Conservation (phyloP, 2,888 invertebrate genomes). For the Polyommatus iphigenia region DNA sequence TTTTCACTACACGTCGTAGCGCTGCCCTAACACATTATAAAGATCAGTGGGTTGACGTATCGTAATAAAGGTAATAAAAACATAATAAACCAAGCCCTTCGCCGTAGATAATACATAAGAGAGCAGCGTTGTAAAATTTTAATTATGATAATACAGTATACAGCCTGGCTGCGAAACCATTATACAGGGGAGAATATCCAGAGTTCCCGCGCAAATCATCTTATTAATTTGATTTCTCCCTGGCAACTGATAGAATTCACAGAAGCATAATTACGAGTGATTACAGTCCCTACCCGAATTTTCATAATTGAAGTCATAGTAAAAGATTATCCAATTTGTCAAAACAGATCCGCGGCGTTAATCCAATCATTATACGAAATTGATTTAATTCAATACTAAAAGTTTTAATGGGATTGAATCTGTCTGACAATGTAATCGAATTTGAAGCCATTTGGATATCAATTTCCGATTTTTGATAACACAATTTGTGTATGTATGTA, state of each 20-base stretch:
- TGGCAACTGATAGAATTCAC: constrained; percentile 30
- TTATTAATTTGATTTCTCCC: constrained; percentile 33
- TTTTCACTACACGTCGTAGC: no score
- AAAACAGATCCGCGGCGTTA: constrained; percentile 26
- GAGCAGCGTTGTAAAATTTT: constrained; percentile 15
- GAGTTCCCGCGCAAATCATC: constrained; percentile 26
- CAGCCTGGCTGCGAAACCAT: background rate
- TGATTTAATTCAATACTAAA: constrained; percentile 10
- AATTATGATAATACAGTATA: constrained; percentile 24
- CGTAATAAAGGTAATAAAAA: constrained; percentile 5
- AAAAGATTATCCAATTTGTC: constrained; percentile 29
- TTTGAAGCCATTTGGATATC: background rate
- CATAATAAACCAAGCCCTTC: background rate
- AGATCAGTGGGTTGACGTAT: background rate
- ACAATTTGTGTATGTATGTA: background rate
- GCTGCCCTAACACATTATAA: background rate
- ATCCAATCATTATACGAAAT: constrained; percentile 24
- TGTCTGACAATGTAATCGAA: constrained; percentile 6
- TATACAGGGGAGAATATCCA: constrained; percentile 3
- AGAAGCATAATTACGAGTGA: constrained; percentile 22
- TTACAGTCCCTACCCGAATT: constrained; percentile 18
- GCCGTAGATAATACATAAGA: background rate
- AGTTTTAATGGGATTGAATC: constrained; percentile 3
- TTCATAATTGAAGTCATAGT: constrained; percentile 24
- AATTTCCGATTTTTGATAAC: background rate